Conservation (phyloP, 2,797 vertebrate species). For the Taenioides sp. region DNA sequence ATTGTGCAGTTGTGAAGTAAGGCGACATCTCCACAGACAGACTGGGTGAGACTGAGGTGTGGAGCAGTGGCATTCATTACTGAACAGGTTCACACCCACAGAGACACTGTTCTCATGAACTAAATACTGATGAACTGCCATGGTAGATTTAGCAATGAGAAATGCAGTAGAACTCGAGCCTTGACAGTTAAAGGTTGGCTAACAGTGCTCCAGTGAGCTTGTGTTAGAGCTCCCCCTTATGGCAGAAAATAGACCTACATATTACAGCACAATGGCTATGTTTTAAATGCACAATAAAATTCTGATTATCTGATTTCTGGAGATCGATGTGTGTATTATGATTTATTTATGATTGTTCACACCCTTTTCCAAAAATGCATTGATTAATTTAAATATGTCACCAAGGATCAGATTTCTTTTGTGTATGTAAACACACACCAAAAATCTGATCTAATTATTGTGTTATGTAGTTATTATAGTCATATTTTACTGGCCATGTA, state of each 20-base stretch:
- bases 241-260: slow-evolving; percentile 6
- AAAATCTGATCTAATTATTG: too few species aligned
- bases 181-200: not conserved
- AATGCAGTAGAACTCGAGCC: slow-evolving; percentile 12
- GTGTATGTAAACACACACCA: too few species aligned
- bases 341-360: too few species aligned
- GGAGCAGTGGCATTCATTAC: slow-evolving; percentile 16
- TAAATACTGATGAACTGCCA: not conserved
- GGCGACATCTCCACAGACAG: slow-evolving; percentile 11
- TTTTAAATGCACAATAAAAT: too few species aligned
- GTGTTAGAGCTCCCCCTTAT: slow-evolving; percentile 41
- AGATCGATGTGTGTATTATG: too few species aligned
- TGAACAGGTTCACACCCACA: slow-evolving; percentile 18
- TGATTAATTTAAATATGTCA: too few species aligned
- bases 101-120: not conserved
- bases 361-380: too few species aligned
- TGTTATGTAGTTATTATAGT: too few species aligned
- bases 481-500: too few species aligned
- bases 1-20: slow-evolving; percentile 9
- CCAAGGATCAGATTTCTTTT: too few species aligned
- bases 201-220: not conserved
- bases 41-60: slow-evolving; percentile 24
- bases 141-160: slow-evolving; percentile 19
- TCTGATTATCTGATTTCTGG: too few species aligned
- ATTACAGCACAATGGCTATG: not conserved